A percentile compares a stretch with the other conserved stretches of the same genome.
Evolutionary conservation across 2,888 invertebrate genomes (phyloP).

Genomic region (Xylota sylvarum): DNA sequence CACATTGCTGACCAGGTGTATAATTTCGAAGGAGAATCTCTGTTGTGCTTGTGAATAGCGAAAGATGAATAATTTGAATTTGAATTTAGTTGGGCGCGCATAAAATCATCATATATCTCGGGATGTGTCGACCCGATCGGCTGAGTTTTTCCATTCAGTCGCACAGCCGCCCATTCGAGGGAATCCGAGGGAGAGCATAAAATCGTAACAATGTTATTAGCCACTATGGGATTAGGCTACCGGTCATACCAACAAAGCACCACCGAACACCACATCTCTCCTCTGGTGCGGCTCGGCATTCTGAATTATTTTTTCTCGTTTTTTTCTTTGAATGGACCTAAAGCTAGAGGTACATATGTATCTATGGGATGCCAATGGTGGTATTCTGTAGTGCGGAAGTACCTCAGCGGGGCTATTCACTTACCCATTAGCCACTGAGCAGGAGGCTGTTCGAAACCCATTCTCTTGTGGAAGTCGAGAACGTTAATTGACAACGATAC

Average conservation of each 20-base stretch:
- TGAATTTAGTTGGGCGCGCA: conserved; percentile 74
- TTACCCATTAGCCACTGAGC: conserved; percentile 74
- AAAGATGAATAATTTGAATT: conserved; percentile 75
- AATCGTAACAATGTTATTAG: conserved; percentile 85
- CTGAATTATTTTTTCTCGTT: conserved; percentile 26
- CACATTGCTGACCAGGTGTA: conserved; percentile 72
- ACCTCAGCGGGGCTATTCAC: conserved; percentile 72
- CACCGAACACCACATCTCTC: conserved; percentile 58
- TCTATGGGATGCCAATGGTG: conserved; percentile 37
- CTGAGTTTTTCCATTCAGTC: conserved; percentile 63
- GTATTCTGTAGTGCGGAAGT: conserved; percentile 61
- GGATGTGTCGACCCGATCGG: conserved; percentile 71
- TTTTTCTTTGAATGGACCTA: conserved; percentile 53
- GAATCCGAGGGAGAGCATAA: conserved; percentile 72
- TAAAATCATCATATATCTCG: conserved; percentile 77
- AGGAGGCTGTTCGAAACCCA: conserved; percentile 58
- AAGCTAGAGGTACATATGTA: conserved; percentile 3
- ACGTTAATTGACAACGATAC: conserved; percentile 57
- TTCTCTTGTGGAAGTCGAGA: conserved; percentile 58
- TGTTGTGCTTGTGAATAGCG: conserved; percentile 62
- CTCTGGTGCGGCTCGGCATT: conserved; percentile 31
- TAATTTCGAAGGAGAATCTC: conserved; percentile 55
- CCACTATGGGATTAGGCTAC: conserved; percentile 85
- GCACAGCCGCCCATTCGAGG: conserved; percentile 4
- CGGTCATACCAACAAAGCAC: conserved; percentile 81